Percentiles rank a stretch among this genome's conserved stretches.
phyloP scores from a whole-genome alignment of 1,140 invertebrate species.

The Sycophila sp. region DNA sequence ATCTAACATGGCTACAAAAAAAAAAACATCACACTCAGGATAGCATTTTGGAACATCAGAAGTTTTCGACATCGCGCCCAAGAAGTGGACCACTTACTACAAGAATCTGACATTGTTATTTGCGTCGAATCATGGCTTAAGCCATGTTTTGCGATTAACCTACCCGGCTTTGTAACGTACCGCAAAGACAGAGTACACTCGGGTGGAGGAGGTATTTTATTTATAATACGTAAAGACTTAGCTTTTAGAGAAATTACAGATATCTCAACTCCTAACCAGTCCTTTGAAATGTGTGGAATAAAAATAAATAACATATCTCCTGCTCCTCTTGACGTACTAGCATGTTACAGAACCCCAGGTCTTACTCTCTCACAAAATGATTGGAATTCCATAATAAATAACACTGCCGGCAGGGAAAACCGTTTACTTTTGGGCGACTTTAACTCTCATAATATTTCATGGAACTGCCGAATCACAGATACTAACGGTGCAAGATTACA shows the following conservation, averaged over 20 bases:
- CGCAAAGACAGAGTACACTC: background rate
- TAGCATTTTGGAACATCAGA: background rate
- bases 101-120: background rate
- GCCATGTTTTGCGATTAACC: background rate
- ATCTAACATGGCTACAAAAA: background rate
- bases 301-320: conserved; percentile 6
- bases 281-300: background rate
- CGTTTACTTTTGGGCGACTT: conserved; percentile 9
- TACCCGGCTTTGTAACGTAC: background rate
- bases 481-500: background rate
- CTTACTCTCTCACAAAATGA: background rate
- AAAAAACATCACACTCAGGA: background rate
- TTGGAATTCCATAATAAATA: background rate
- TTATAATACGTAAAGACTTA: conserved; percentile 2
- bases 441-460: conserved; percentile 11
- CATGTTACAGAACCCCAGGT: background rate
- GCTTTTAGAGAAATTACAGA: background rate
- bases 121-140: conserved; percentile 2
- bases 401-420: background rate
- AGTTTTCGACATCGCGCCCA: background rate
- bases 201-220: background rate
- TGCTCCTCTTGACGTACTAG: background rate
- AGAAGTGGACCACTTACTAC: background rate
- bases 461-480: conserved; percentile 12
- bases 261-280: background rate